Base-by-base conservation (phyloP, 2,113 vertebrate species). In the Climacteris rufus region DNA sequence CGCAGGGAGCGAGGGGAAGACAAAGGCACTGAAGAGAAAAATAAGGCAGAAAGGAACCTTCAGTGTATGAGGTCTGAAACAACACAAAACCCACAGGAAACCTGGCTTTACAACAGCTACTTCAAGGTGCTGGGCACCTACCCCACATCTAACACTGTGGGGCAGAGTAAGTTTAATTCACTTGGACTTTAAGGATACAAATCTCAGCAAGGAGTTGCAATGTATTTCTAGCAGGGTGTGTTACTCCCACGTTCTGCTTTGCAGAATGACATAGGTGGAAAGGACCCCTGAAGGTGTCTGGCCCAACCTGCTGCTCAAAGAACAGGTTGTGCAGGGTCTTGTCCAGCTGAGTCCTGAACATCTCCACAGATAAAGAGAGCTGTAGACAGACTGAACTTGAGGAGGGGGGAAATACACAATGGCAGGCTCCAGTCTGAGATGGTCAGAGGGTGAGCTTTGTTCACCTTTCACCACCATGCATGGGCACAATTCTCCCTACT, bases 1-100 rank as follows among this genome's bases (percentile, higher is more conserved):
- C 98, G 94, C 83, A 99, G 96, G 24, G 97, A 96, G 44, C 95
- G 89, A 11, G 99, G 98, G 13, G 97, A 95, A 54, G 98, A 97
- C 80, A 99, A 95, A 9, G 99, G 97, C 57, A 98, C 99, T 99
- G 69, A 33, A 44, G 64, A 53, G 31, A 39, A 54, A 87, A 70
- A 90, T 5, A 75, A 44, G 7, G 39, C 21, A 84, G 59, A 87
- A 89, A 47, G 54, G 14, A 8, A 28, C 15, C 16, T 47, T 94
- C 63, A 81, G 52, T 13, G 17, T 8, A 4, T 2, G 31, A 65
- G 50, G 23, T 31, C 15, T 72, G 71, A 2, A 7, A 47, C 35
- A 49, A 16, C 69, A 9, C 65, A 39, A 52, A 86, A 6, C 14
- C 45, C 24, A 27, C 25, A n/a, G 56, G 6, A 75, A 9, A 42